Base-by-base conservation (phyloP, 2,113 vertebrate species). In the Phyllopteryx taeniolatus region DNA sequence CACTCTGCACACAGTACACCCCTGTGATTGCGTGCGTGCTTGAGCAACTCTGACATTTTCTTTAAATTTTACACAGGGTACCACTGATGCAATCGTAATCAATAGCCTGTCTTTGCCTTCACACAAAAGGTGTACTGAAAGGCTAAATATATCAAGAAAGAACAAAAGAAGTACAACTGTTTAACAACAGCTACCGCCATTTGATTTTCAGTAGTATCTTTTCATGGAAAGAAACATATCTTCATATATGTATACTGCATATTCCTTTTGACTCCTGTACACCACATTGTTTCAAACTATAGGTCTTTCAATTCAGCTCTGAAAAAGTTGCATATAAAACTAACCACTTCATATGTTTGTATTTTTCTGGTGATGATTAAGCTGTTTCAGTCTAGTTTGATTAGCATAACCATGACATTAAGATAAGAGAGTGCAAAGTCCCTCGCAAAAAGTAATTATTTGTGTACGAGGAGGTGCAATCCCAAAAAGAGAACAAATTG, bases 41-140 rank as follows among this genome's bases (percentile, higher is more conserved):
- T 60, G 59, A 60, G 59, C 59, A 60, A 60, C 31, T 35, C 59
- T 60, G 31, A 60, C 57, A 59, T 60, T 60, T 60, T 35, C 31
- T 31, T 9, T 35, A 19, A 47, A 43, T 31, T 35, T 33, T 14
- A 35, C 17, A 19, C 2, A 31, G 1, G 10, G 3, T 22, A 9
- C 31, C 9, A 39, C 65, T 33, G 10, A 2, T 47, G 35, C 73
- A 61, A 61, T 10, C 27, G 13, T 7, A 51, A 31, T 74, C 49
- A 22, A 57, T 51, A 66, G 17, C 4, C n/a, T 27, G 19, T 46
- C n/a, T n/a, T 46, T 43, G 11, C 20, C 20, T 7, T 27, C 6
- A 4, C 17, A 46, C 39, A 8, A 64, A 43, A 63, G 1, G n/a
- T 15, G 64, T 4, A 3, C 22, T 17, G 14, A 4, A 6, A 66